Percentiles rank a stretch among this genome's conserved stretches.
These are phyloP conservation scores for Bungarus multicinctus DNA, from an alignment of 2,113 vertebrate genomes.

Conservation along the genomic window DNA sequence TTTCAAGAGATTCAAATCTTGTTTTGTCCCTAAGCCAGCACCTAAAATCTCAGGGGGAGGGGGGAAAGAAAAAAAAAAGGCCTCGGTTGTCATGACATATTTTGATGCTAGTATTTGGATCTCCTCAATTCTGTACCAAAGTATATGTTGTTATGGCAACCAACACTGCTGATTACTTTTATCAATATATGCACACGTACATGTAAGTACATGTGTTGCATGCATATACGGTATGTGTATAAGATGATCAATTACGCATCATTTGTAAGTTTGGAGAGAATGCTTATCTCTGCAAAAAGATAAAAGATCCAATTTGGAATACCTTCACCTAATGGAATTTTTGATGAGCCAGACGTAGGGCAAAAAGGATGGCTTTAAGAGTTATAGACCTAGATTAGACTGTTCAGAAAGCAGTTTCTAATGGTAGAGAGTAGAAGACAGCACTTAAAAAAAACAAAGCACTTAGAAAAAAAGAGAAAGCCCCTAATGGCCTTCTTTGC, in stretches of 20 bases:
- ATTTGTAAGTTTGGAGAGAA: not conserved
- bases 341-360: not conserved
- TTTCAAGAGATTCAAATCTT: not conserved
- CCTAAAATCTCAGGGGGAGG: not conserved
- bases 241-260: not conserved
- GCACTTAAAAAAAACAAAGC: not conserved
- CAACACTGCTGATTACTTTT: constrained; percentile 9
- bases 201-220: not conserved
- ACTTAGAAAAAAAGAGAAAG: not conserved
- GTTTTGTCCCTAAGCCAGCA: not conserved
- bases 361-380: not conserved
- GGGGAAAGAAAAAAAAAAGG: not conserved
- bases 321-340: not conserved
- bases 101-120: constrained; percentile 55
- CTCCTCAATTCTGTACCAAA: constrained; percentile 33
- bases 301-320: not conserved
- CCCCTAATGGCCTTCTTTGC: not conserved
- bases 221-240: not conserved
- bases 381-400: not conserved
- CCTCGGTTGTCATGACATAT: not conserved
- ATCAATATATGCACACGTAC: not conserved
- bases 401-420: not conserved
- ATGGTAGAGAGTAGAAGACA: not conserved
- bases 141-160: constrained; percentile 43
- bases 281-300: not conserved